phyloP scores from a whole-genome alignment of 2,797 vertebrate genomes.

The Setipinna tenuifilis region DNA sequence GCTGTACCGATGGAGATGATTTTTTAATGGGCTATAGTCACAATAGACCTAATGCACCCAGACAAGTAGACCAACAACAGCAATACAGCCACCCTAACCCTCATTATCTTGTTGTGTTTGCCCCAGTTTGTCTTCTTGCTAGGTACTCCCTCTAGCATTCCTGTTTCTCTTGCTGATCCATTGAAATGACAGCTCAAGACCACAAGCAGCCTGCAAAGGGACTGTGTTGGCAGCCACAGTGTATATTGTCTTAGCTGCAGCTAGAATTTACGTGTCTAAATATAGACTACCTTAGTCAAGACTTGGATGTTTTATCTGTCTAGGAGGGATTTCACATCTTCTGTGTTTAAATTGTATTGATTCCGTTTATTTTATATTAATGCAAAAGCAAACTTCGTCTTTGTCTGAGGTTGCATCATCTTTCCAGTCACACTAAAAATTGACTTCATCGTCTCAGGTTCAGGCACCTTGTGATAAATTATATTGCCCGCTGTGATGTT shows the following conservation, averaged over 20 bases:
- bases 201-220: background rate
- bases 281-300: conserved; percentile 24
- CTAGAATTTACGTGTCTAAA: conserved; percentile 29
- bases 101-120: background rate
- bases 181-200: background rate
- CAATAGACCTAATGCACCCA: too few species aligned
- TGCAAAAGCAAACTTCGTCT: background rate
- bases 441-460: background rate
- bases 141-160: background rate
- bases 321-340: background rate
- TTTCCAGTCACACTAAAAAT: background rate
- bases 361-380: background rate
- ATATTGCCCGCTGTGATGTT: background rate
- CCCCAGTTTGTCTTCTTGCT: background rate
- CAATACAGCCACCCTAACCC: background rate
- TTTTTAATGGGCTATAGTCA: too few species aligned
- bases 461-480: background rate
- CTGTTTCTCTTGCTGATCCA: background rate
- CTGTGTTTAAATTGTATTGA: too few species aligned
- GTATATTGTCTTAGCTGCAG: conserved; percentile 33
- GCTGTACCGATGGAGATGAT: too few species aligned
- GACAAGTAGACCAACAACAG: background rate
- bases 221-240: conserved; percentile 6
- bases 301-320: background rate
- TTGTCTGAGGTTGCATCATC: background rate